phyloP scores from a whole-genome alignment of 2,797 vertebrate species.

The Podarcis siculus region DNA sequence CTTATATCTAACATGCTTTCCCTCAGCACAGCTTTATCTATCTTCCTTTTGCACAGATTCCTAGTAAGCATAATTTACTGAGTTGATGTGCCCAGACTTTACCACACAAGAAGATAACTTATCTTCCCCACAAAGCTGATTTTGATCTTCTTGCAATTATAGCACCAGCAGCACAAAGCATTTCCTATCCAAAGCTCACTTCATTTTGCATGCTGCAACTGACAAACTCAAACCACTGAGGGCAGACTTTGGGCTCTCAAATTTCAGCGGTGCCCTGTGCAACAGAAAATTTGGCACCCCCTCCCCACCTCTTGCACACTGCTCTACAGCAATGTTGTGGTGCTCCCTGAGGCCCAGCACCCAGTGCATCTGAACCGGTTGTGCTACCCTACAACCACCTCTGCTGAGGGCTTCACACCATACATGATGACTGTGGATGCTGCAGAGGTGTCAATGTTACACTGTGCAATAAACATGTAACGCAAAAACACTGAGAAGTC shows the following conservation, averaged over 20 bases:
- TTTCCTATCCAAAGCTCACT: background rate
- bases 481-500: background rate
- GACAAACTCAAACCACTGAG: background rate
- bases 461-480: background rate
- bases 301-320: no score
- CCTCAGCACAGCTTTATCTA: background rate
- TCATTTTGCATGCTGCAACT: constrained; percentile 7
- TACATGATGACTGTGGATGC: background rate
- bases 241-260: no score
- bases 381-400: no score
- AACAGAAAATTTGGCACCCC: no score
- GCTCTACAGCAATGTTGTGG: no score
- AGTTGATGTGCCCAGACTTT: background rate
- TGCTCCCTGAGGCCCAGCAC: no score
- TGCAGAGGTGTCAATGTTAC: background rate
- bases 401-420: background rate
- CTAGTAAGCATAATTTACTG: constrained; percentile 5
- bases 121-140: background rate
- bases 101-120: background rate
- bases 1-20: background rate
- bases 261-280: no score
- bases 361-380: no score
- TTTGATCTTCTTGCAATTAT: background rate
- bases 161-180: background rate
- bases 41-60: background rate